Evolutionary conservation across 2,113 vertebrate species (phyloP).

Genomic region (Marmota monax): DNA sequence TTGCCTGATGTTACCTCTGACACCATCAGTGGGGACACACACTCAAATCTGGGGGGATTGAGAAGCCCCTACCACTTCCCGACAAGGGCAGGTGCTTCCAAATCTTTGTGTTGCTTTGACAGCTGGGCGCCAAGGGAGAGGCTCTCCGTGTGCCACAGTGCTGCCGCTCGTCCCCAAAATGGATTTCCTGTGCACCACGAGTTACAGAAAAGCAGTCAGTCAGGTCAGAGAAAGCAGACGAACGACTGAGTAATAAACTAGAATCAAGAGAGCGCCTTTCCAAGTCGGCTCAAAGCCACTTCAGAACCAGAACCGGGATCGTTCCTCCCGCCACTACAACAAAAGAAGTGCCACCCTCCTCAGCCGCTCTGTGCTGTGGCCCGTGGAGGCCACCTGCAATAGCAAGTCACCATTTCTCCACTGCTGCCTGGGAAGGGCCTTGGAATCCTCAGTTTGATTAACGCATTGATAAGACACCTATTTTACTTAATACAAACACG

Average conservation of each 20-base stretch:
- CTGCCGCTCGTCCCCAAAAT: not conserved
- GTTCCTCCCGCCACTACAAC: rapidly evolving
- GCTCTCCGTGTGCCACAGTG: rapidly evolving
- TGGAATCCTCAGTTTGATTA: conserved; percentile 83
- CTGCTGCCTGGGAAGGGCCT: conserved; percentile 65
- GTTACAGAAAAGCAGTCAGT: not conserved
- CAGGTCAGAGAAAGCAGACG: not conserved
- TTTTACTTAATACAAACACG: conserved; percentile 82
- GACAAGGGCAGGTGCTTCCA: not conserved
- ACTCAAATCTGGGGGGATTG: too few species aligned
- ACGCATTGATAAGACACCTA: conserved; percentile 76
- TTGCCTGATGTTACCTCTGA: not conserved
- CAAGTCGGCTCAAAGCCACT: not conserved
- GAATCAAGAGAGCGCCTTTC: not conserved
- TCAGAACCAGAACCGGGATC: not conserved
- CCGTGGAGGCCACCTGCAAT: not conserved
- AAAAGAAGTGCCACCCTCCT: not conserved
- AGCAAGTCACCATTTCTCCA: conserved; percentile 62
- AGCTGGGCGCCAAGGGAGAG: not conserved
- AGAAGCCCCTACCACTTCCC: not conserved
- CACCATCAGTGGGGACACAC: too few species aligned
- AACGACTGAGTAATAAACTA: not conserved
- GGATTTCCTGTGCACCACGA: not conserved
- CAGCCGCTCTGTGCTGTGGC: too few species aligned
- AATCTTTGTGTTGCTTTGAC: not conserved